Base-by-base conservation (phyloP, 2,113 vertebrate genomes). In the Mesocricetus auratus region DNA sequence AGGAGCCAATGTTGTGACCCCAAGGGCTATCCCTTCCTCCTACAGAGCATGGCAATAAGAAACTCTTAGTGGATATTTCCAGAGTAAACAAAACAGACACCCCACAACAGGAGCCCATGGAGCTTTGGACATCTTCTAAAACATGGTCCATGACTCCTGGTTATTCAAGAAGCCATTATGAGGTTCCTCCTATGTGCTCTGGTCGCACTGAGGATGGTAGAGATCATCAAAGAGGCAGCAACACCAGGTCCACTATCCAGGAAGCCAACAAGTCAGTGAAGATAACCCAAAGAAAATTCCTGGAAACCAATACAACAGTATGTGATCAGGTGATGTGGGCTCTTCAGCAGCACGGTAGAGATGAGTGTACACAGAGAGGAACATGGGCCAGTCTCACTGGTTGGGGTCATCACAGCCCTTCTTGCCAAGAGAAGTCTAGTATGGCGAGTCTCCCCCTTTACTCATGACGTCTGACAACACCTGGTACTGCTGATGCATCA, bases 251-350 rank as follows among this genome's bases (percentile, higher is more conserved):
- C 29, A 13, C 15, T n/a, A 45, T 91, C 53, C 45, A 45, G 17
- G 58, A 29, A 53, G 15, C 19, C 85, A n/a, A 42, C 12, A 53
- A 0, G 50, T 31, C 56, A n/a, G 15, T 58, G 66, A 36, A 60
- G 39, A 56, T 1, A 21, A 73, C 66, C 56, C 29, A 13, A 42
- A 42, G 90, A 78, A 77, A 69, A 33, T 17, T 4, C 0, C 31
- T 45, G 17, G 13, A 36, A 77, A 7, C 47, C 33, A 64, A 1
- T 12, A 39, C 62, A 39, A 26, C 4, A 17, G 78, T 15, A 0
- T 13, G 10, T 9, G 31, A 42, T 11, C 1, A 0, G 0, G 15
- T 16, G 6, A 7, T 19, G 2, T 62, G 50, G 33, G 60, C 39
- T 33, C 0, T 16, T 68, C 1, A 22, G 33, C 29, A 39, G 29